A percentile compares a stretch with the other conserved stretches of the same genome.
phyloP scores from a whole-genome alignment of 2,113 vertebrate genomes.

The Gavia stellata region DNA sequence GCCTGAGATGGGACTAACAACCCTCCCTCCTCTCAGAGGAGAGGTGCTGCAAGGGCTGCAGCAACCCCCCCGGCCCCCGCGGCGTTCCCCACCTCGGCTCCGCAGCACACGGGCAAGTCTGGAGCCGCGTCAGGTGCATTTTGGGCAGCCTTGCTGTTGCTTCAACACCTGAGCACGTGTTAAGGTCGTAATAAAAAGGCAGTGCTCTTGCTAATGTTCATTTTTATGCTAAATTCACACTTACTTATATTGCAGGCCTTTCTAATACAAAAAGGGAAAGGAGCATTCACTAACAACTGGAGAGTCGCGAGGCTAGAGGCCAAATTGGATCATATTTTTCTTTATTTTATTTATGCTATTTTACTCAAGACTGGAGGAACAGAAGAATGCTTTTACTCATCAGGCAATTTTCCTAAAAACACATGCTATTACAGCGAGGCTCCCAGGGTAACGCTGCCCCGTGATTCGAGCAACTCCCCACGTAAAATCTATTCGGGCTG shows the following conservation, averaged over 20 bases:
- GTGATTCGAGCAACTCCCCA: not conserved
- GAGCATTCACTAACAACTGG: not conserved
- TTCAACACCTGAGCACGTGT: not conserved
- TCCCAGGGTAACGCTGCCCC: not conserved
- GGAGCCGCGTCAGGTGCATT: not conserved
- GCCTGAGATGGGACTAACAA: not conserved
- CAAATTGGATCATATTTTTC: not conserved
- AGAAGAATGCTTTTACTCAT: not conserved
- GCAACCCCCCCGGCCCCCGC: not conserved
- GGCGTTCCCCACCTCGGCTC: rapidly evolving
- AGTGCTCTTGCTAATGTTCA: not conserved
- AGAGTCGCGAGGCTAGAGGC: not conserved
- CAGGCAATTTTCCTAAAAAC: not conserved
- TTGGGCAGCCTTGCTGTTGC: not conserved
- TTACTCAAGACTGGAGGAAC: not conserved
- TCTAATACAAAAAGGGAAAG: not conserved
- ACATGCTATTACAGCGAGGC: not conserved
- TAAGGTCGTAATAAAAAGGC: not conserved
- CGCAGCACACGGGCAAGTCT: not conserved
- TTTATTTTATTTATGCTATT: not conserved
- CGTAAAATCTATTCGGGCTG: not conserved
- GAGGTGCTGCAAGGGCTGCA: not conserved
- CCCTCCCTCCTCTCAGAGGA: not conserved
- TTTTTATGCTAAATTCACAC: not conserved
- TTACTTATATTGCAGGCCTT: not conserved